Evolutionary conservation across 2,113 vertebrate species (phyloP).

Genomic region (Mesocricetus auratus): DNA sequence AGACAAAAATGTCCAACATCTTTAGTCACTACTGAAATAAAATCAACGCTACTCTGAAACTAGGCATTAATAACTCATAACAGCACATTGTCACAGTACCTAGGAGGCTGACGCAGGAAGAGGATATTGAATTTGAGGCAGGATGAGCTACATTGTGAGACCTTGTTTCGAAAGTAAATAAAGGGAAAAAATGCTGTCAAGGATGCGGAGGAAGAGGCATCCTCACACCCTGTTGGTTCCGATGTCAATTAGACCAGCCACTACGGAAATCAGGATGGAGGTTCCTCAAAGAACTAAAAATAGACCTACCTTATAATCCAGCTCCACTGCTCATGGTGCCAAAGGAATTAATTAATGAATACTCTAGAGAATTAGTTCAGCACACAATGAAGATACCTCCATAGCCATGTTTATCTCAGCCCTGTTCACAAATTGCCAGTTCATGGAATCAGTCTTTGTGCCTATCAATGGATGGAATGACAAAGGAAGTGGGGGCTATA

Average conservation of each 20-base stretch:
- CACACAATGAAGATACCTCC: not conserved
- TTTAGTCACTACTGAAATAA: not conserved
- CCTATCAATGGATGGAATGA: not conserved
- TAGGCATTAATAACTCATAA: not conserved
- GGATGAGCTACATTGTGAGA: not conserved
- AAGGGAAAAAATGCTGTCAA: not conserved
- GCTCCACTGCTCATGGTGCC: not conserved
- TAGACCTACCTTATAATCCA: not conserved
- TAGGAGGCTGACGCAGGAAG: not conserved
- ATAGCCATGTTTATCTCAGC: not conserved
- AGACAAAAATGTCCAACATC: not conserved
- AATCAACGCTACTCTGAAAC: not conserved
- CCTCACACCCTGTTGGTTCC: not conserved
- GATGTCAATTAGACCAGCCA: not conserved
- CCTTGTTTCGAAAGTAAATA: not conserved
- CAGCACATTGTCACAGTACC: no score
- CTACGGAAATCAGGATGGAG: constrained; percentile 1
- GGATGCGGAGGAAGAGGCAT: not conserved
- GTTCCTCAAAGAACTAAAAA: not conserved
- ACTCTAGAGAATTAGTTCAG: not conserved
- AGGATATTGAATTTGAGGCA: not conserved
- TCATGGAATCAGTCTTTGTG: not conserved
- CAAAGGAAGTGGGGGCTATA: not conserved
- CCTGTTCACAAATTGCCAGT: not conserved
- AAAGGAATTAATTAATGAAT: constrained; percentile 10